Base-by-base conservation (phyloP, 2,888 invertebrate species). In the Deilephila porcellus region DNA sequence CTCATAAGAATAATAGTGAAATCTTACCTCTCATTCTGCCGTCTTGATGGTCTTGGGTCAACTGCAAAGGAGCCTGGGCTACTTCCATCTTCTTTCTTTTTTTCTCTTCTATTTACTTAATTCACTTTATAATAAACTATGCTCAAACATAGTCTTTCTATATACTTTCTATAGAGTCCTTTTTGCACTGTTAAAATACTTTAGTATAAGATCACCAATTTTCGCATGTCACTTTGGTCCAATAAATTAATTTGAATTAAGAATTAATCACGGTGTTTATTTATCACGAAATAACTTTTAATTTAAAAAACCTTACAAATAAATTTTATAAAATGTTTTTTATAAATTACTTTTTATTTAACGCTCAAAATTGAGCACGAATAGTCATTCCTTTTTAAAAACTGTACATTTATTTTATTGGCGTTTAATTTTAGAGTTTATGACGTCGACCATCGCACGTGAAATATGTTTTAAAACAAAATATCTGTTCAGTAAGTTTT, bases 31-130 rank as follows among this genome's bases (percentile, higher is more conserved):
- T 82, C 71, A 93, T 90, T 76, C 94, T 86, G 37, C 88, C 85
- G 72, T 95, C 95, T 73, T 92, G 91, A 75, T 92, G 93, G 4
- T 95, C 94, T 82, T 94, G 94, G 0, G 93, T 92, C 32, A 95
- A 77, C 76, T 92, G 94, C 4, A 94, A 78, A 7, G 94, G 94
- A n/a, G 90, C 89, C 80, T 94, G 94, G 0, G 93, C 93, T 20
- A 95, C 89, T 87, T 95, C 95, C 95, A 95, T 95, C 78, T 80
- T 88, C 8, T 59, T 29, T 56, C 19, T 6, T 59, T 4, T 67
- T 37, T 59, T 19, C n/a, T 70, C 17, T 60, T 73, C 53, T 63
- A 29, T 60, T n/a, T 52, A 6, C 17, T 19, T 71, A 60, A 34
- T 8, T 34, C 34, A 71, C 45, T 67, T 60, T 60, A 60, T 19